Conservation (phyloP, 1,140 invertebrate species). For the Dendroctonus ponderosae region DNA sequence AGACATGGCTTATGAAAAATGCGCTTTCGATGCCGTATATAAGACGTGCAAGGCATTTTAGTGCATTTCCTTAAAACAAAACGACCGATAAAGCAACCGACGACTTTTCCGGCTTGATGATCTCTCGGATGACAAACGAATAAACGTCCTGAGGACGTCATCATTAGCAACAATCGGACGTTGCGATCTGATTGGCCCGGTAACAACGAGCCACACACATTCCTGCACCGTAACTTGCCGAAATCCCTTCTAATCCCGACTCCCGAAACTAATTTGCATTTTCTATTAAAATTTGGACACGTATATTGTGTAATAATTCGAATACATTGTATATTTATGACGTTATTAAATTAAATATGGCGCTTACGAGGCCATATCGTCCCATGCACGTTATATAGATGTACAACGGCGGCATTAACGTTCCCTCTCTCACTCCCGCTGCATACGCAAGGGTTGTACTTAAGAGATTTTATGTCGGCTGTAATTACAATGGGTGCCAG, state of each 20-base stretch:
- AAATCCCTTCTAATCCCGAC: constrained; percentile 21
- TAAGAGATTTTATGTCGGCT: constrained; percentile 30
- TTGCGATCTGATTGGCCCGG: not conserved
- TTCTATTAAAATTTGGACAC: constrained; percentile 33
- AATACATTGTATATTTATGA: constrained; percentile 34
- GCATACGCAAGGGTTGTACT: constrained; percentile 23
- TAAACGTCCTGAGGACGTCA: too few relatives aligned
- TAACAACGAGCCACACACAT: not conserved
- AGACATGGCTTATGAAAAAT: constrained; percentile 26
- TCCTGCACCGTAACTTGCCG: constrained; percentile 1
- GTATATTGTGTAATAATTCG: constrained; percentile 33
- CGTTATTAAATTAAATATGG: constrained; percentile 35
- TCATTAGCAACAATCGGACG: too few relatives aligned
- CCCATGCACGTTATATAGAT: constrained; percentile 10
- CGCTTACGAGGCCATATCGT: constrained; percentile 7
- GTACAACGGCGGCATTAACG: constrained; percentile 11
- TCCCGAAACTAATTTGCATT: constrained; percentile 28
- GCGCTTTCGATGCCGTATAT: constrained; percentile 15
- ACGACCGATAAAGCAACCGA: not conserved
- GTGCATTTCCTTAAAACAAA: not conserved
- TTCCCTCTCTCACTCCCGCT: constrained; percentile 9
- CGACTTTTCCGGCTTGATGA: too few relatives aligned
- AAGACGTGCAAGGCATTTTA: not conserved
- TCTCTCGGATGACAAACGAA: too few relatives aligned
- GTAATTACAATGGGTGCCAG: constrained; percentile 33